A percentile compares a stretch with the other conserved stretches of the same genome.
These are phyloP conservation scores for Rhyacophila brunnea DNA, from an alignment of 1,140 invertebrate genomes.

Conservation along the genomic window DNA sequence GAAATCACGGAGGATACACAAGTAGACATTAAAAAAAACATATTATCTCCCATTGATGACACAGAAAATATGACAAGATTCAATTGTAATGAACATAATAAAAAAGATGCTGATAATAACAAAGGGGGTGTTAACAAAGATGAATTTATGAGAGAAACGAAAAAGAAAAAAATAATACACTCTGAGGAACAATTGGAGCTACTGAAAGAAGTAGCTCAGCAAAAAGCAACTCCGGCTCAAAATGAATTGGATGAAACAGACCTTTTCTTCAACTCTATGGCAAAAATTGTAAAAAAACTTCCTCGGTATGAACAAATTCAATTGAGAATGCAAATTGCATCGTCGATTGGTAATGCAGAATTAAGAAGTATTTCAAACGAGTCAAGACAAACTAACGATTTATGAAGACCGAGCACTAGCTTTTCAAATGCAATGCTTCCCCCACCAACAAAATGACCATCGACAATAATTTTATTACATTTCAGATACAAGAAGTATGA, in stretches of 20 bases:
- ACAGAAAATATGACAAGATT: not conserved
- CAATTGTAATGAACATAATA: not conserved
- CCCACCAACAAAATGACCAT: not conserved
- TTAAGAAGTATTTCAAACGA: constrained; percentile 3
- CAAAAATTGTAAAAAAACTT: constrained; percentile 9
- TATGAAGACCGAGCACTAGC: constrained; percentile 5
- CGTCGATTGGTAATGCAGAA: constrained; percentile 1
- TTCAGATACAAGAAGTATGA: no score
- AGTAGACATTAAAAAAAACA: constrained; percentile 13
- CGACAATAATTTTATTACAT: not conserved
- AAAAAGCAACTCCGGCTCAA: constrained; percentile 6
- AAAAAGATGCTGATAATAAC: not conserved
- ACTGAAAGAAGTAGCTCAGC: constrained; percentile 8
- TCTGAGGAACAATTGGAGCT: constrained; percentile 10
- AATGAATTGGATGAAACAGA: constrained; percentile 18
- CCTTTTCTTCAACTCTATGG: not conserved
- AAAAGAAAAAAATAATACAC: constrained; percentile 9
- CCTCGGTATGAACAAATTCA: no score
- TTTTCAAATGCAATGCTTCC: not conserved
- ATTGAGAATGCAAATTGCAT: constrained; percentile 3
- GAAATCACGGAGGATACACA: constrained; percentile 9
- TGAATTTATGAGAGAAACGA: not conserved
- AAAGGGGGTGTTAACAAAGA: not conserved
- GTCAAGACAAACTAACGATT: not conserved
- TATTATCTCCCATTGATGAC: not conserved